Percentiles rank a stretch among this genome's conserved stretches.
phyloP scores from a whole-genome alignment of 2,113 vertebrate species.

The Morone chrysops region DNA sequence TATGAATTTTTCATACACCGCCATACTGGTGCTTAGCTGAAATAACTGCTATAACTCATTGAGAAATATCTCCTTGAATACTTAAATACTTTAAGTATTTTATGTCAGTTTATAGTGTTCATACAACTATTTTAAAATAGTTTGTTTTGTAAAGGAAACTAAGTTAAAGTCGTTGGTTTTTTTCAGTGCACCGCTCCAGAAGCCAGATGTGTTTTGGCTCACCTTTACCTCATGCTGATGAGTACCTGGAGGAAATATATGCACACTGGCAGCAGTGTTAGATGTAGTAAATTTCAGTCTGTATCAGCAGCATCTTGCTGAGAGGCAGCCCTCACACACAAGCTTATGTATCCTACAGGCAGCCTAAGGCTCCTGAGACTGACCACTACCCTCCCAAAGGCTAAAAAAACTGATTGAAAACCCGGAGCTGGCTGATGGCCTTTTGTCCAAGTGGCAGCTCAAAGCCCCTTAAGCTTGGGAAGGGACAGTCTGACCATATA shows the following conservation, averaged over 20 bases:
- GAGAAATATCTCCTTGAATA: too few species aligned
- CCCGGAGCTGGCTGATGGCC: not conserved
- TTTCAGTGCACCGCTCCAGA: not conserved
- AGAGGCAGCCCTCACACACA: slow-evolving; percentile 2
- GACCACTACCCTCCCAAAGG: slow-evolving; percentile 11
- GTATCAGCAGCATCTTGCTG: slow-evolving; percentile 7
- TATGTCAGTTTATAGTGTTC: too few species aligned
- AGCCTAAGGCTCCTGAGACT: slow-evolving; percentile 15
- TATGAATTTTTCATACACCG: too few species aligned
- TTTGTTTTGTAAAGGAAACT: too few species aligned
- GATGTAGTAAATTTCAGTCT: slow-evolving; percentile 31
- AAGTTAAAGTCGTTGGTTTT: too few species aligned
- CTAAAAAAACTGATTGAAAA: slow-evolving; percentile 21
- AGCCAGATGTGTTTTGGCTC: slow-evolving; percentile 20
- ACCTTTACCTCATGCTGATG: slow-evolving; percentile 25
- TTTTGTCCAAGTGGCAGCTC: slow-evolving; percentile 17
- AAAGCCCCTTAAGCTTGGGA: not conserved
- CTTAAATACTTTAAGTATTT: too few species aligned
- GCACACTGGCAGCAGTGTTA: slow-evolving; percentile 19
- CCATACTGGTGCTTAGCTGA: too few species aligned
- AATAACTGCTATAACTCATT: too few species aligned
- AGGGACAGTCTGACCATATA: not conserved
- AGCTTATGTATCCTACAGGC: slow-evolving; percentile 10
- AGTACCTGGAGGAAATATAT: slow-evolving; percentile 24
- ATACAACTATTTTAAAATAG: too few species aligned